phyloP scores from a whole-genome alignment of 2,797 vertebrate genomes.

The Hylomyscus alleni region DNA sequence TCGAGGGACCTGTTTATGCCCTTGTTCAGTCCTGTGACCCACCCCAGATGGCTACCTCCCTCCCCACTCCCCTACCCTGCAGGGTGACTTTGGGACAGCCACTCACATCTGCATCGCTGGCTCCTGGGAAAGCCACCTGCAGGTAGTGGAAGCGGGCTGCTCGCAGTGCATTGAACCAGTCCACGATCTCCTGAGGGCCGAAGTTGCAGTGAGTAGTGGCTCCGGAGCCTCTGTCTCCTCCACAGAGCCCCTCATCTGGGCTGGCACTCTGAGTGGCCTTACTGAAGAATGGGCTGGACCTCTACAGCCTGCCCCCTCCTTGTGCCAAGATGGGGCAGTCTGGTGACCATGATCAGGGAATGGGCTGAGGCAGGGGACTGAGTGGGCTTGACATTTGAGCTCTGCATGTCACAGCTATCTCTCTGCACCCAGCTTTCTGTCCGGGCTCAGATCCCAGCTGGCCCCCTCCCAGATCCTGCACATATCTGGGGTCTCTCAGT shows the following conservation, averaged over 20 bases:
- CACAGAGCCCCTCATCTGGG: neutral
- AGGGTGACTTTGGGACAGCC: neutral
- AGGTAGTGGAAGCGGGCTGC: constrained; percentile 98
- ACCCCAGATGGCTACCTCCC: too few species aligned
- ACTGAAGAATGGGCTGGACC: neutral
- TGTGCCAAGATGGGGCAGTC: neutral
- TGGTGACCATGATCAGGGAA: neutral
- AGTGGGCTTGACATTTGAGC: neutral
- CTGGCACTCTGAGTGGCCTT: neutral
- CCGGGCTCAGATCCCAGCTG: neutral
- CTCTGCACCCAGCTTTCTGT: neutral
- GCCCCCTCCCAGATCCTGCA: neutral
- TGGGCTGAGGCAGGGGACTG: neutral
- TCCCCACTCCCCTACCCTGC: neutral
- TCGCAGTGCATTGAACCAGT: constrained; percentile 99
- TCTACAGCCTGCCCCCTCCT: neutral
- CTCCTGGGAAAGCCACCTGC: constrained; percentile 98
- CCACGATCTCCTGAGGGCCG: constrained; percentile 94
- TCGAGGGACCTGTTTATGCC: neutral
- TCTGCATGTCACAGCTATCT: neutral
- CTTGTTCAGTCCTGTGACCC: neutral
- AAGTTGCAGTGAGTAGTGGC: neutral
- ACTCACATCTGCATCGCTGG: constrained; percentile 94
- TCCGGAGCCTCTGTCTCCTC: neutral
- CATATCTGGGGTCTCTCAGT: neutral